These are phyloP conservation scores for Hypsibius dujardini DNA, from an alignment of 1,140 invertebrate genomes.

Conservation along the genomic window DNA sequence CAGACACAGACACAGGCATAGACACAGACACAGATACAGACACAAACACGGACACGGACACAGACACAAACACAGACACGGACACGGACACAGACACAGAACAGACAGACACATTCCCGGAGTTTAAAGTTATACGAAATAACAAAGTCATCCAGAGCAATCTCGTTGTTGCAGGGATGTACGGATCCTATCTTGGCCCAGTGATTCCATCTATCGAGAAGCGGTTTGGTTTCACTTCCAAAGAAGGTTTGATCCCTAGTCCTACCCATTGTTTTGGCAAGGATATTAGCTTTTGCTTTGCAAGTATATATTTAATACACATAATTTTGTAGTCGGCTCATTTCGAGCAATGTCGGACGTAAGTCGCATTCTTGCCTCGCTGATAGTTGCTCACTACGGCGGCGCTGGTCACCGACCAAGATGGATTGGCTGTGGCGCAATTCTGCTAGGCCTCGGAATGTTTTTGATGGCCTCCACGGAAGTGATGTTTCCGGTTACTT, in stretches of 20 bases:
- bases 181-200: neutral
- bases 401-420: slow-evolving; percentile 46
- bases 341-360: slow-evolving; percentile 9
- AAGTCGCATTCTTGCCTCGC: neutral
- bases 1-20: too few species aligned
- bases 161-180: slow-evolving; percentile 7
- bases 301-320: neutral
- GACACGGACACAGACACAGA: too few species aligned
- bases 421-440: slow-evolving; percentile 84
- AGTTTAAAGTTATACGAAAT: too few species aligned
- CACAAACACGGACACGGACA: too few species aligned
- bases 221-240: slow-evolving; percentile 4
- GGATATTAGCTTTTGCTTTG: neutral
- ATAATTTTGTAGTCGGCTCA: neutral
- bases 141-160: too few species aligned
- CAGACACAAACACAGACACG: too few species aligned
- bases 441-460: slow-evolving; percentile 42
- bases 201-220: neutral
- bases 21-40: too few species aligned
- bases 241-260: neutral
- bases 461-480: slow-evolving; percentile 14
- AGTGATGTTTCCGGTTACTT: neutral
- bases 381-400: slow-evolving; percentile 7
- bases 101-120: too few species aligned
- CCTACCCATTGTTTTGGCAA: too few species aligned